Evolutionary conservation across 2,797 vertebrate species (phyloP).

Genomic region (Natrix natrix): DNA sequence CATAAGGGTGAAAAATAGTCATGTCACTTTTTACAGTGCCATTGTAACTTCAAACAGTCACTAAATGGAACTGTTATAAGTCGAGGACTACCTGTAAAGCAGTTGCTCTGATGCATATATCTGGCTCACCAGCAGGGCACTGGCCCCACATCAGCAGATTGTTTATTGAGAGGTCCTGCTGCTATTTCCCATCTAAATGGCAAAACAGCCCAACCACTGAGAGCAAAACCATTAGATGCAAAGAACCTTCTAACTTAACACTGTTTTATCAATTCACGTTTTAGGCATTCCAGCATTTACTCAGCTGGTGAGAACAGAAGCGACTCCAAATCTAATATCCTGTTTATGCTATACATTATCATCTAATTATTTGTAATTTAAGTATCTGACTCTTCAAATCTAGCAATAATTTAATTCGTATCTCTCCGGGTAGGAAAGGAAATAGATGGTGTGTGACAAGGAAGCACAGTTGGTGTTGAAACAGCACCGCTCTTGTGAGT

Average conservation of each 20-base stretch:
- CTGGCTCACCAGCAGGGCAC: not conserved
- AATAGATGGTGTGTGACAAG: not conserved
- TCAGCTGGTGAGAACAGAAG: not conserved
- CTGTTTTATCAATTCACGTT: not conserved
- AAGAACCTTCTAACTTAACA: not conserved
- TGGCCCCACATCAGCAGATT: not conserved
- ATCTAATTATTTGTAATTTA: not conserved
- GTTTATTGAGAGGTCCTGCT: not conserved
- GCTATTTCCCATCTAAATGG: not conserved
- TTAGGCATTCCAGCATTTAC: not conserved
- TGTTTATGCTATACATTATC: not conserved
- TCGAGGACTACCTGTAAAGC: not conserved
- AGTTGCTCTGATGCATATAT: not conserved
- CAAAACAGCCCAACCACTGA: not conserved
- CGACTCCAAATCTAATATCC: not conserved
- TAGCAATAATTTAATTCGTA: not conserved
- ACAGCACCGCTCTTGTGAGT: not conserved
- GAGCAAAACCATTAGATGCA: rapidly evolving
- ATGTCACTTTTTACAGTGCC: not conserved
- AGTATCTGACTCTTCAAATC: not conserved
- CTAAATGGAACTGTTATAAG: not conserved
- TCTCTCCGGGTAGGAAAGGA: not conserved
- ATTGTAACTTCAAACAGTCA: not conserved
- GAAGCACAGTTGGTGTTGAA: not conserved
- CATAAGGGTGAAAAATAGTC: not conserved